Evolutionary conservation across 2,113 vertebrate species (phyloP), one percentile per base, ranked within the genome.

Genomic region (Pseudonaja textilis): DNA sequence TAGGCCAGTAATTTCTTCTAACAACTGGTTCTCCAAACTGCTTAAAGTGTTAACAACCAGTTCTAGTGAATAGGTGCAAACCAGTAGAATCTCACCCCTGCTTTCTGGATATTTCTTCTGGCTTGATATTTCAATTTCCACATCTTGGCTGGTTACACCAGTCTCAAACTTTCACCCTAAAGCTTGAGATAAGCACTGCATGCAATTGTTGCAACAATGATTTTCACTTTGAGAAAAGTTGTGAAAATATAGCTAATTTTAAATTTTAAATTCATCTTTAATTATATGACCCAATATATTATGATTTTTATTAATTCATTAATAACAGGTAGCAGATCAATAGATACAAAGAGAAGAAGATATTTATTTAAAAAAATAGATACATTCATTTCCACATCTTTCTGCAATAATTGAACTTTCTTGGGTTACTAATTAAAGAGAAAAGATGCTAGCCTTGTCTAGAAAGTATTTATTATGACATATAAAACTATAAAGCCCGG

Each of bases 181-280:
- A 11, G 26, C 61, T 64, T 14, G 26, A 64, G 11, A 29, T 22
- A 42, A 14, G 18, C 22, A 55, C 10, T 20, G 94, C 47, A 55
- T 95, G 89, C 81, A 89, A 42, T 34, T 74, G 64, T 81, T 81
- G 69, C 91, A 94, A 94, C 95, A 95, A 94, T 4, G 92, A 56
- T 91, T 95, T 95, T 23, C 91, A 88, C 93, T 2, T 50, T 29
- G 34, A 29, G n/a, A 18, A 54, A 74, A 34, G 69, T 94, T 93
- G 91, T 91, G 34, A 95, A 96, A 96, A 96, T 95, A 90, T 90
- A 93, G 96, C 10, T 20, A 29, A 86, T 96, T 95, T 54, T 95
- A 91, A 52, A 50, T 50, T 50, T 50, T 50, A 50, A 50, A 3
- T 90, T 52, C 92, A 2, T 74, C 12, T 92, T 96, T 94, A 96